phyloP scores from a whole-genome alignment of 2,888 invertebrate genomes.

The Pollenia amentaria region DNA sequence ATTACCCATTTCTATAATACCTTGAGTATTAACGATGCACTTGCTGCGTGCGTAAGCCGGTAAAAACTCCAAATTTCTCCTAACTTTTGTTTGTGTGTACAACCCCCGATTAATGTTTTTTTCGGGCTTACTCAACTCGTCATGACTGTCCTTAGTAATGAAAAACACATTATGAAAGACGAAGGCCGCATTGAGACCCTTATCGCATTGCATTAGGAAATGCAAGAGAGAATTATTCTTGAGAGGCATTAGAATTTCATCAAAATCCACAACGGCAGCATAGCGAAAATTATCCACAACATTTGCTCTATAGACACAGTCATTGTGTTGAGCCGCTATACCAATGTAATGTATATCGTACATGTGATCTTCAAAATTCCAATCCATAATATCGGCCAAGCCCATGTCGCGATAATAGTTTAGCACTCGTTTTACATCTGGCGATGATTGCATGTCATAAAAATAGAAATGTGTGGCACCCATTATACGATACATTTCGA shows the following conservation, averaged over 20 bases:
- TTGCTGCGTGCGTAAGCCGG: conserved; percentile 93
- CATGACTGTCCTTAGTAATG: conserved; percentile 84
- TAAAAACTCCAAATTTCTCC: conserved; percentile 80
- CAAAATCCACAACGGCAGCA: conserved; percentile 93
- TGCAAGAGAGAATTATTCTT: conserved; percentile 89
- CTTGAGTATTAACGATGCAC: conserved; percentile 92
- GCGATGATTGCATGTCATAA: conserved; percentile 83
- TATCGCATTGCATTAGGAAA: conserved; percentile 80
- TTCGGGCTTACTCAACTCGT: conserved; percentile 80
- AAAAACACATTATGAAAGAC: conserved; percentile 85
- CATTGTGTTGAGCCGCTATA: conserved; percentile 95
- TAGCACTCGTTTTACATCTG: conserved; percentile 82
- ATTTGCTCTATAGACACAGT: conserved; percentile 95
- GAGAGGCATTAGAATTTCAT: conserved; percentile 93
- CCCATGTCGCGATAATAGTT: conserved; percentile 81
- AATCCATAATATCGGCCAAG: conserved; percentile 83
- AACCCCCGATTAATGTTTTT: conserved; percentile 81
- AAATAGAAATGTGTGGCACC: conserved; percentile 85
- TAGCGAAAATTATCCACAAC: conserved; percentile 89
- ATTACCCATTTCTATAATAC: conserved; percentile 94
- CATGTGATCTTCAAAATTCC: conserved; percentile 82
- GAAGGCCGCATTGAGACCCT: conserved; percentile 83
- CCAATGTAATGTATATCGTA: conserved; percentile 87
- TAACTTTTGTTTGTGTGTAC: conserved; percentile 84
- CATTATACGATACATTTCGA: conserved; percentile 85